Percentiles rank a stretch among this genome's conserved stretches.
phyloP scores from a whole-genome alignment of 1,140 invertebrate species.

The Zeugodacus cucurbitae region DNA sequence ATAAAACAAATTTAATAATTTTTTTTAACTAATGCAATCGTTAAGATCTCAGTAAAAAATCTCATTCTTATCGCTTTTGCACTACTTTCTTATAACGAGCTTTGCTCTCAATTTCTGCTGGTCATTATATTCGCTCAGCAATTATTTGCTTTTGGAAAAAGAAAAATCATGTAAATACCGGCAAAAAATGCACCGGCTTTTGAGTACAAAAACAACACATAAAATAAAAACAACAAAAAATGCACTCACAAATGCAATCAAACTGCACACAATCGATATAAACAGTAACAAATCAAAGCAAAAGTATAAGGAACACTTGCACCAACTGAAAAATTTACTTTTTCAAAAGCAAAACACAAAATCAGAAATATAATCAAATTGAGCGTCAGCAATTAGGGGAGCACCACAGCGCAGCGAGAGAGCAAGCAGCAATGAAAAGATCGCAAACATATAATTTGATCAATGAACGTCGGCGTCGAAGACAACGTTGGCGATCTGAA shows the following conservation, averaged over 20 bases:
- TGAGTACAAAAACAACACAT: neutral
- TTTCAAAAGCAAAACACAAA: neutral
- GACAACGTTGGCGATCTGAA: neutral
- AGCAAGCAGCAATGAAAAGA: neutral
- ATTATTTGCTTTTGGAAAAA: no score
- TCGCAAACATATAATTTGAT: conserved; percentile 1
- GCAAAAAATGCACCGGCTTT: conserved; percentile 18
- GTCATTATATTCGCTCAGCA: neutral
- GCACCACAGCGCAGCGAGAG: neutral
- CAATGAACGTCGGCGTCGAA: neutral
- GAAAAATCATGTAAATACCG: neutral
- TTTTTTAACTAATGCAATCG: no score
- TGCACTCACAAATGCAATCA: neutral
- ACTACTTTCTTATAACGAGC: neutral
- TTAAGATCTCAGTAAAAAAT: no score
- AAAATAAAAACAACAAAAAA: neutral
- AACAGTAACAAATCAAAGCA: neutral
- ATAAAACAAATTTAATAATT: no score
- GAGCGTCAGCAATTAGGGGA: conserved; percentile 10
- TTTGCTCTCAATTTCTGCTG: neutral
- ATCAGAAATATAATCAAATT: neutral
- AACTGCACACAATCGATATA: neutral
- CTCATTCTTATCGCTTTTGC: no score
- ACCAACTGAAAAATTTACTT: neutral
- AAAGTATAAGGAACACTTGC: neutral